Percentiles rank a stretch among this genome's conserved stretches.
Evolutionary conservation across 2,888 invertebrate species (phyloP).

Genomic region (Bombyx huttoni): DNA sequence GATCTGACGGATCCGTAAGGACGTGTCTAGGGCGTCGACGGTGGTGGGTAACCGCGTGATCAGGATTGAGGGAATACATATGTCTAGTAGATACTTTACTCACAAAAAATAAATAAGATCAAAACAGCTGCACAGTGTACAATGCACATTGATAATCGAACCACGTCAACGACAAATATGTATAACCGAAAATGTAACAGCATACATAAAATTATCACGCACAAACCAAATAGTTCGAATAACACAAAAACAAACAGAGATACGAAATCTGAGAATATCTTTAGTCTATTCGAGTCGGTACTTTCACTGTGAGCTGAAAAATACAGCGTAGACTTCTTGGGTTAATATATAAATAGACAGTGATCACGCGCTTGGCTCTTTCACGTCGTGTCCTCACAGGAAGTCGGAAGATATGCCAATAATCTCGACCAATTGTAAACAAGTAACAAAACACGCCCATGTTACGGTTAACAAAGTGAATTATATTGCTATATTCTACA

Average conservation of each 20-base stretch:
- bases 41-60: too few species aligned
- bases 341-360: slow-evolving; percentile 22
- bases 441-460: neutral
- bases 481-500: too few species aligned
- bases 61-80: too few species aligned
- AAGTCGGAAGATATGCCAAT: slow-evolving; percentile 2
- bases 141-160: neutral
- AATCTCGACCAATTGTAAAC: slow-evolving; percentile 11
- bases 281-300: slow-evolving; percentile 20
- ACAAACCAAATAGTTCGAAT: slow-evolving; percentile 1
- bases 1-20: too few species aligned
- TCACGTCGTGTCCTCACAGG: neutral
- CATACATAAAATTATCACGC: slow-evolving; percentile 4
- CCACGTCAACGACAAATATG: neutral
- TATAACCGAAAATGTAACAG: neutral
- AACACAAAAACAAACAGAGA: slow-evolving; percentile 6
- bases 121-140: neutral
- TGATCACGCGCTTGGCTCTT: slow-evolving; percentile 33
- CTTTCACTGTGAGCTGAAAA: slow-evolving; percentile 36
- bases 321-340: slow-evolving; percentile 27
- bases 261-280: slow-evolving; percentile 8
- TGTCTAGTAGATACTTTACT: neutral
- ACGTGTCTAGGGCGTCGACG: too few species aligned
- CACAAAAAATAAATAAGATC: neutral
- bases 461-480: neutral